Base-by-base conservation (phyloP, 2,888 invertebrate species). In the Megaustenia siamemsis region DNA sequence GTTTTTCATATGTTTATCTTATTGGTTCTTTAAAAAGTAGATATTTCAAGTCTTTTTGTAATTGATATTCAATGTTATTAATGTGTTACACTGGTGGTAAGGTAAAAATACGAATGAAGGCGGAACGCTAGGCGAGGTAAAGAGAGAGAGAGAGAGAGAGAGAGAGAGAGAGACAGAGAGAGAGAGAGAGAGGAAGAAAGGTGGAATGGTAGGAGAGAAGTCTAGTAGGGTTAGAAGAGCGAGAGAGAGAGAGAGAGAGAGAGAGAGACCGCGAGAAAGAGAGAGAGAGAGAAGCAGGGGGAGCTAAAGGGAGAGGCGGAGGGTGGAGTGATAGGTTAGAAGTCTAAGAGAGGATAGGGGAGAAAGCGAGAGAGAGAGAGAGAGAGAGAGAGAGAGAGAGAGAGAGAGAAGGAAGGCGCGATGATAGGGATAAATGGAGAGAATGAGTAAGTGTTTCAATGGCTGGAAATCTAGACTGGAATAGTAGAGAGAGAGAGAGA, bases 311-410 rank as follows among this genome's bases (percentile, higher is more conserved):
- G 28, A 32, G 38, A 10, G 35, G 5, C n/a, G n/a, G 10, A 71
- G 40, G 1, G n/a, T 43, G 71, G 35, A 38, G 49, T 43, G 32
- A 49, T 24, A n/a, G n/a, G 32, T 35, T 8, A 43, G 40, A 49
- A 49, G 63, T 5, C 6, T 53, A 3, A 43, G 49, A 81, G 49
- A 49, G 32, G 53, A 32, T 32, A 49, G 45, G 69, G n/a, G 68
- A 81, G n/a, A 45, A 43, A 49, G 69, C 38, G 82, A 82, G 35
- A 82, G 82, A n/a, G 73, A 73, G 40, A 82, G 56, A 71, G 21
- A 73, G 71, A 53, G 43, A 73, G 82, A 73, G 43, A 73, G 28
- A 73, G 43, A 38, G 60, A 73, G 56, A 60, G 28, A n/a, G 82
- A 78, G 15, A 38, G 35, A 18, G 38, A 63, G 4, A 35, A 15